These are phyloP conservation scores for Buathra laborator DNA, from an alignment of 2,888 invertebrate species.

Conservation along the genomic window DNA sequence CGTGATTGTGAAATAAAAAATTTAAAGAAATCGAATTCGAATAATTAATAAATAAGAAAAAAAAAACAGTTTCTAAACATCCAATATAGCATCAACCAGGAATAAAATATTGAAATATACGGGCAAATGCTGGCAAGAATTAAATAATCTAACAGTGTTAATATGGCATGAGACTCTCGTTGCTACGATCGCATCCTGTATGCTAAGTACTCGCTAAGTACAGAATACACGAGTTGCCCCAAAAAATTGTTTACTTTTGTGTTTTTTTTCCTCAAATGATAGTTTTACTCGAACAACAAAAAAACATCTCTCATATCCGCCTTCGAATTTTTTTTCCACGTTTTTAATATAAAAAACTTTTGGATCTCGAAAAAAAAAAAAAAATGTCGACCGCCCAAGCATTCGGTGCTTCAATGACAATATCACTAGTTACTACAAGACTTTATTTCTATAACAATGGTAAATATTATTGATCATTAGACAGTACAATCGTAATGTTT, in stretches of 20 bases:
- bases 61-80: constrained; percentile 9
- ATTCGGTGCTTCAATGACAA: constrained; percentile 71
- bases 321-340: constrained; percentile 40
- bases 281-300: constrained; percentile 15
- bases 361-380: constrained; percentile 13
- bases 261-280: constrained; percentile 1
- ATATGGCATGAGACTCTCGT: constrained; percentile 54
- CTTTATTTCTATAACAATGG: constrained; percentile 80
- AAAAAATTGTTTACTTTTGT: neutral
- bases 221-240: constrained; percentile 17
- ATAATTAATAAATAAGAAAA: constrained; percentile 23
- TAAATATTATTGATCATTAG: constrained; percentile 75
- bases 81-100: constrained; percentile 41
- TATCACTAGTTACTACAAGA: constrained; percentile 77
- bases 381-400: constrained; percentile 29
- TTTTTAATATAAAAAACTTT: constrained; percentile 23
- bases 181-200: constrained; percentile 11
- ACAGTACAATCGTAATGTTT: constrained; percentile 76
- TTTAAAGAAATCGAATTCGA: neutral
- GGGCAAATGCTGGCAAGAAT: constrained; percentile 64
- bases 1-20: neutral
- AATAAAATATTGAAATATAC: constrained; percentile 43
- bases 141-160: constrained; percentile 39
- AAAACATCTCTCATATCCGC: constrained; percentile 22
- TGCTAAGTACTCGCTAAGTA: constrained; percentile 21